Evolutionary conservation across 1,140 invertebrate genomes (phyloP).

Genomic region (Dinoponera quadriceps): DNA sequence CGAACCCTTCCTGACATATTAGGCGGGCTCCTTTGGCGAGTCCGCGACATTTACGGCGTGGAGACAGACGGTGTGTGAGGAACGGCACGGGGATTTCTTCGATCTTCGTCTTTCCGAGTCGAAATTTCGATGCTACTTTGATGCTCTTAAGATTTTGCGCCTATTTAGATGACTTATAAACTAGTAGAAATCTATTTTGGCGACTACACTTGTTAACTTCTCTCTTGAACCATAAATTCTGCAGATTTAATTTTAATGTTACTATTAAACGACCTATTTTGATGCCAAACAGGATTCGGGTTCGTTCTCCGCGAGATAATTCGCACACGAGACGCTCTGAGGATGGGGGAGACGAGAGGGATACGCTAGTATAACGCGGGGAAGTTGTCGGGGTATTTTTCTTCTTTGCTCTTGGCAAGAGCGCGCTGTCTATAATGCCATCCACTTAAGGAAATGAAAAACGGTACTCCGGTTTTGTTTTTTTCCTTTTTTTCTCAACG

Average conservation of each 20-base stretch:
- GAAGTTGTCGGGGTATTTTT: background rate
- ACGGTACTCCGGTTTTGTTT: background rate
- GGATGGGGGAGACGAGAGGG: background rate
- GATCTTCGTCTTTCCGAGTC: background rate
- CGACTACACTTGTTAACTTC: no score
- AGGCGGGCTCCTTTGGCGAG: conserved; percentile 56
- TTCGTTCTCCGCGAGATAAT: conserved; percentile 27
- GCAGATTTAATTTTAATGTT: no score
- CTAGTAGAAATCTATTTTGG: no score
- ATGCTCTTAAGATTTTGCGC: no score
- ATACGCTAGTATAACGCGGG: background rate
- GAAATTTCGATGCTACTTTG: no score
- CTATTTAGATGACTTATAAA: no score
- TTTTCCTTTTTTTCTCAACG: conserved; percentile 14
- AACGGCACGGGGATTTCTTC: background rate
- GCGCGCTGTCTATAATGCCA: conserved; percentile 11
- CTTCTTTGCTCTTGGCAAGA: background rate
- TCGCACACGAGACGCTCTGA: conserved; percentile 5
- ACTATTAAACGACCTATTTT: no score
- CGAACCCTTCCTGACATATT: conserved; percentile 72
- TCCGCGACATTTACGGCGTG: conserved; percentile 41
- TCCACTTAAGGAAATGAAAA: conserved; percentile 34
- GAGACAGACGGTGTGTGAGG: conserved; percentile 1
- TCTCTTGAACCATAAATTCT: no score
- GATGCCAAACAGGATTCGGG: no score